Percentiles rank a stretch among this genome's conserved stretches.
These are phyloP conservation scores for Euplagia quadripunctaria DNA, from an alignment of 2,888 invertebrate species.

Conservation along the genomic window DNA sequence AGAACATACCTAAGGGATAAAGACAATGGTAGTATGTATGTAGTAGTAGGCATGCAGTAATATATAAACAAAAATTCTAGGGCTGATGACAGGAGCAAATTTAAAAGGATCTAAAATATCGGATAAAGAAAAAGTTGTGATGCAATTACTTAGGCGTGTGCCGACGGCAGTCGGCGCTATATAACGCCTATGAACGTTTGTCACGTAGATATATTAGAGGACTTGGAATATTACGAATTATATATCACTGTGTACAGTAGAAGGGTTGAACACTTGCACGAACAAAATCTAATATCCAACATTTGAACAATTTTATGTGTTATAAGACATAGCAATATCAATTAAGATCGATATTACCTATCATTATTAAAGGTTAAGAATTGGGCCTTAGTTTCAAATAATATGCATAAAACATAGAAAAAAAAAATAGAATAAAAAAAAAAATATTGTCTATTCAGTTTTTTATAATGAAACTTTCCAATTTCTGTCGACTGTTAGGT, in stretches of 20 bases:
- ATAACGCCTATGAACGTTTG: slow-evolving; percentile 35
- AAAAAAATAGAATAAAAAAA: too few relatives aligned
- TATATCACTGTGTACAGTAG: neutral
- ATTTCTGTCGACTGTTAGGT: neutral
- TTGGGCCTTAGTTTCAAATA: neutral
- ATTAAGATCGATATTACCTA: neutral
- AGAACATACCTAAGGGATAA: neutral
- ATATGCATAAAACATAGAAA: too few relatives aligned
- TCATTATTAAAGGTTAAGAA: neutral
- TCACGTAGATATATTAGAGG: neutral
- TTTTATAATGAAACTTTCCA: neutral
- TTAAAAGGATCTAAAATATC: slow-evolving; percentile 36
- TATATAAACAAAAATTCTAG: neutral
- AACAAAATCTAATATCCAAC: neutral
- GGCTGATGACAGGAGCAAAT: slow-evolving; percentile 23
- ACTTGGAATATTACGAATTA: neutral
- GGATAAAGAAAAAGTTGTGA: slow-evolving; percentile 34
- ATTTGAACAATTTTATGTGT: neutral
- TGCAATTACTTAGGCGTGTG: slow-evolving; percentile 56
- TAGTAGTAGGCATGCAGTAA: neutral
- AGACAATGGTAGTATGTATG: neutral
- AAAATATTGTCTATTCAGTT: too few relatives aligned
- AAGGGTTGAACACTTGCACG: neutral
- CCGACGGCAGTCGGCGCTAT: slow-evolving; percentile 58
- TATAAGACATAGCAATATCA: neutral